Conservation (phyloP, 2,888 invertebrate genomes). For the Drosophila prostipennis region DNA sequence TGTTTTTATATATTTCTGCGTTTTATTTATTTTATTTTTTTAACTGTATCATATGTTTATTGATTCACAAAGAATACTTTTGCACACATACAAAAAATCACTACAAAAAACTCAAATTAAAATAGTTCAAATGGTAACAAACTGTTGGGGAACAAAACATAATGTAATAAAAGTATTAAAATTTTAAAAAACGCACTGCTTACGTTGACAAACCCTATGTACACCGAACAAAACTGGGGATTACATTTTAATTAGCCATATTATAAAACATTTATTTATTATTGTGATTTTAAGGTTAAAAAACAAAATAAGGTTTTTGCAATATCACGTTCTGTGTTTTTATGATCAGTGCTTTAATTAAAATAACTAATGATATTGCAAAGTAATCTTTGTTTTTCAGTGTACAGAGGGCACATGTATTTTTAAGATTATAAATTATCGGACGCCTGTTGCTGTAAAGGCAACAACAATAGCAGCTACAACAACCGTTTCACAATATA, state of each 20-base stretch:
- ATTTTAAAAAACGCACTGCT: too few species aligned
- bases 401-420: conserved; percentile 7
- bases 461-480: conserved; percentile 42
- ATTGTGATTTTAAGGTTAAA: too few species aligned
- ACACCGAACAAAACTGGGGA: not conserved
- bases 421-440: conserved; percentile 72
- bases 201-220: not conserved
- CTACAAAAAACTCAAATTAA: conserved; percentile 5
- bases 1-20: conserved; percentile 1
- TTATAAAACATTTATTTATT: not conserved
- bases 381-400: not conserved
- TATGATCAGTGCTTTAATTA: too few species aligned
- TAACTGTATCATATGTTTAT: conserved; percentile 13
- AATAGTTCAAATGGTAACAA: not conserved
- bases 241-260: too few species aligned
- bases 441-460: conserved; percentile 55
- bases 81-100: conserved; percentile 43
- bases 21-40: conserved; percentile 9
- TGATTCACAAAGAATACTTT: conserved; percentile 63
- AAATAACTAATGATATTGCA: too few species aligned
- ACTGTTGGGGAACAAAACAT: not conserved
- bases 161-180: not conserved
- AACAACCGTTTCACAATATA: conserved; percentile 60
- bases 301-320: too few species aligned
- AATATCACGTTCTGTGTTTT: too few species aligned